Percentiles rank a stretch among this genome's conserved stretches.
phyloP scores from a whole-genome alignment of 2,797 vertebrate species.

The Pteronotus mesoamericanus region DNA sequence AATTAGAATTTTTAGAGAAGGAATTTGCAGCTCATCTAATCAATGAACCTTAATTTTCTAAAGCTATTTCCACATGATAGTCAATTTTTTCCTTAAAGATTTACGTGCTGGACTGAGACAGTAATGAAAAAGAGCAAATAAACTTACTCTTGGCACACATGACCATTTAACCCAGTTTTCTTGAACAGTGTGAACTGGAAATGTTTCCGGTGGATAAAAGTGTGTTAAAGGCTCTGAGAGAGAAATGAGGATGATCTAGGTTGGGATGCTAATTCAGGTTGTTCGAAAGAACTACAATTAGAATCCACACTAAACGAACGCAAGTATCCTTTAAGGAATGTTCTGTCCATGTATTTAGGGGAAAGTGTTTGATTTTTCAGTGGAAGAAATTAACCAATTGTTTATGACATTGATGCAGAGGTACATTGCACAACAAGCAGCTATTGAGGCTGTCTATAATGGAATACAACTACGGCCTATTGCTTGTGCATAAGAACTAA shows the following conservation, averaged over 20 bases:
- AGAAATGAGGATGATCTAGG: neutral
- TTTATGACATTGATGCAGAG: neutral
- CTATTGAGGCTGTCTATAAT: neutral
- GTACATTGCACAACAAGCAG: neutral
- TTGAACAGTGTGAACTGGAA: neutral
- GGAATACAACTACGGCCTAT: neutral
- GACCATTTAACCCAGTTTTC: constrained; percentile 10
- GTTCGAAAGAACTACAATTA: constrained; percentile 1
- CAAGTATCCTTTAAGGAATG: neutral
- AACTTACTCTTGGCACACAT: neutral
- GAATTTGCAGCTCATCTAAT: neutral
- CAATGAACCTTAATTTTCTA: neutral
- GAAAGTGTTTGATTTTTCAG: neutral
- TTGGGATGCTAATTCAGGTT: neutral
- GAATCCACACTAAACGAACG: neutral
- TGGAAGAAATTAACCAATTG: neutral
- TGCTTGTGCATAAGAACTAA: neutral
- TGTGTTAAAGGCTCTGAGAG: neutral
- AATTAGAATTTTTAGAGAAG: neutral
- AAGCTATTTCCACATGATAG: neutral
- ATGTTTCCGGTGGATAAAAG: neutral
- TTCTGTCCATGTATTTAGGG: neutral
- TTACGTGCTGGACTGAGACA: neutral
- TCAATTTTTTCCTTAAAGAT: neutral
- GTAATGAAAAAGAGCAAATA: neutral